Evolutionary conservation across 2,797 vertebrate species (phyloP).

Genomic region (Sebastes hubbsi): DNA sequence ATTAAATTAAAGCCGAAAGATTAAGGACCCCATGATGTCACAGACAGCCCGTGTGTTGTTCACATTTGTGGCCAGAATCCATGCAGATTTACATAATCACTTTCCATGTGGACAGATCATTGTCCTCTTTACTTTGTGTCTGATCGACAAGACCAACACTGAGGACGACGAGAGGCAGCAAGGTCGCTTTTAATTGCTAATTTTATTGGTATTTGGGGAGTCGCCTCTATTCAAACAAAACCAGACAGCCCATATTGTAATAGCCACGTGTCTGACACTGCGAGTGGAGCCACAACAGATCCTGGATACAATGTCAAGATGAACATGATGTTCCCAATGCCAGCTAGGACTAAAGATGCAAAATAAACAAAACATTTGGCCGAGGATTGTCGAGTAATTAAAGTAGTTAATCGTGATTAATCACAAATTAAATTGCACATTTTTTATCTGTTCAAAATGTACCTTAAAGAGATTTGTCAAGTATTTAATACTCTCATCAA

Average conservation of each 20-base stretch:
- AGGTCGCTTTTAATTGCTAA: slow-evolving; percentile 35
- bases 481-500: no score
- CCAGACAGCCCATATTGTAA: neutral
- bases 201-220: slow-evolving; percentile 36
- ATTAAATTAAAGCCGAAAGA: neutral
- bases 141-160: slow-evolving; percentile 9
- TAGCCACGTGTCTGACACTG: neutral
- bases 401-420: no score
- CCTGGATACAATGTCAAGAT: neutral
- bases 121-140: slow-evolving; percentile 10
- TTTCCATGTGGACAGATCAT: neutral
- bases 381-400: no score
- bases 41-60: neutral
- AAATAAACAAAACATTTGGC: neutral
- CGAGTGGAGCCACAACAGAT: neutral
- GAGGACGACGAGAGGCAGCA: slow-evolving; percentile 18
- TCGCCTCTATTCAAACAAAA: slow-evolving; percentile 21
- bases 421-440: no score
- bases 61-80: neutral
- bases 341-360: neutral
- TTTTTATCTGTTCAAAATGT: no score
- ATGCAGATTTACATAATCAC: neutral
- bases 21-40: neutral
- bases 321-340: neutral
- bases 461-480: no score